Base-by-base conservation (phyloP, 2,888 invertebrate species). In the Clitarchus hookeri region DNA sequence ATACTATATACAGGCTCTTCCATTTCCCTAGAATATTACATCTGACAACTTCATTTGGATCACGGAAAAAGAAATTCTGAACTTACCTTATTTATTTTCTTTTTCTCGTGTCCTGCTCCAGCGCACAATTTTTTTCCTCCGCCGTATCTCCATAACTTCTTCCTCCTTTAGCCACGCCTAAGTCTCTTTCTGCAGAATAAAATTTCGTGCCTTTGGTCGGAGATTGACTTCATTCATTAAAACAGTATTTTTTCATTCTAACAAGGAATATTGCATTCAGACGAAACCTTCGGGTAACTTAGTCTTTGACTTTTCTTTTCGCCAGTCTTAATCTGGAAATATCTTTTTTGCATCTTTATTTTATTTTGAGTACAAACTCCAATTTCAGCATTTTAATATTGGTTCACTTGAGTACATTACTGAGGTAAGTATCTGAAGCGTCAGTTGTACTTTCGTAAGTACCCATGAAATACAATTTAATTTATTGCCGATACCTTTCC, bases 1-100 rank as follows among this genome's bases (percentile, higher is more conserved):
- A 82, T 82, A 82, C 82, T 27, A 36, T 44, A 82, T 82, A 27
- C 44, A 82, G 36, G 23, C 27, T 27, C 82, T 82, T 27, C 82
- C 82, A 82, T 82, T 82, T 82, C 36, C 82, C 82, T 82, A 44
- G 82, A 82, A 82, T 82, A 82, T 82, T 82, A 82, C 82, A 82
- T 82, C 82, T 82, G 82, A 82, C 82, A 82, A 82, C 82, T 82
- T 82, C 44, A 82, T 82, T 82, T 82, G 44, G 82, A 82, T 82
- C 82, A 27, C 16, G 44, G 27, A 36, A 82, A 82, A 82, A 82
- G 82, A 44, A 82, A 44, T 82, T 27, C 82, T 65, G 65, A 65
- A 65, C 65, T 65, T 65, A 65, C 23, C 65, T 65, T 65, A 65
- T 65, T 65, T 65, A 65, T 65, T 65, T 65, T 65, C 65, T 65